Evolutionary conservation across 2,888 invertebrate genomes (phyloP).

Genomic region (Hirtodrosophila alboralis): DNA sequence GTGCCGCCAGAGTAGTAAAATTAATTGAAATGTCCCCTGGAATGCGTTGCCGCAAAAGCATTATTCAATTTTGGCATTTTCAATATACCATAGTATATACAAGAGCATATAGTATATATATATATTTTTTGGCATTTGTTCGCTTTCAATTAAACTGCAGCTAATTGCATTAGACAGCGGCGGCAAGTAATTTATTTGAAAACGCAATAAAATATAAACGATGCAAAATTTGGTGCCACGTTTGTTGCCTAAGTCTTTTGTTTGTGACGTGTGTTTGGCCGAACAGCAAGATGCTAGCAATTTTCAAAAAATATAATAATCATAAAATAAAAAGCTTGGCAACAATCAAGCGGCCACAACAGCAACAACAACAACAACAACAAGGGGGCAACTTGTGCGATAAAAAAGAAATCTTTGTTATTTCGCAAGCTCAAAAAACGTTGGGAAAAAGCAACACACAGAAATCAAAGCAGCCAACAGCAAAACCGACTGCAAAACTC

Average conservation of each 20-base stretch:
- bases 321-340: slow-evolving; percentile 73
- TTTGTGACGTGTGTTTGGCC: slow-evolving; percentile 48
- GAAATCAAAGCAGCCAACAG: slow-evolving; percentile 69
- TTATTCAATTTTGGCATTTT: slow-evolving; percentile 47
- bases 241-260: slow-evolving; percentile 76
- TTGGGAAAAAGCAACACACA: slow-evolving; percentile 65
- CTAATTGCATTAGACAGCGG: slow-evolving; percentile 75
- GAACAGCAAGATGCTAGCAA: slow-evolving; percentile 48
- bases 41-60: slow-evolving; percentile 45
- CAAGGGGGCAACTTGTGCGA: slow-evolving; percentile 49
- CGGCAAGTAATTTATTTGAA: slow-evolving; percentile 40
- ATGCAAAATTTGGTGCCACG: slow-evolving; percentile 32
- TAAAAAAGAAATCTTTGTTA: slow-evolving; percentile 71
- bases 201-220: slow-evolving; percentile 42
- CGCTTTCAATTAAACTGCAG: slow-evolving; percentile 69
- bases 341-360: slow-evolving; percentile 50
- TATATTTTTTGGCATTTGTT: slow-evolving; percentile 45
- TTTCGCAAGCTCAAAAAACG: slow-evolving; percentile 70
- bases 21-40: slow-evolving; percentile 64
- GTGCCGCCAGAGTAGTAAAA: slow-evolving; percentile 54
- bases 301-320: slow-evolving; percentile 71
- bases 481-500: slow-evolving; percentile 62
- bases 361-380: slow-evolving; percentile 19
- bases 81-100: slow-evolving; percentile 63
- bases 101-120: no score